Conservation (phyloP, 1,140 invertebrate genomes). For the Psilanteris sp. region DNA sequence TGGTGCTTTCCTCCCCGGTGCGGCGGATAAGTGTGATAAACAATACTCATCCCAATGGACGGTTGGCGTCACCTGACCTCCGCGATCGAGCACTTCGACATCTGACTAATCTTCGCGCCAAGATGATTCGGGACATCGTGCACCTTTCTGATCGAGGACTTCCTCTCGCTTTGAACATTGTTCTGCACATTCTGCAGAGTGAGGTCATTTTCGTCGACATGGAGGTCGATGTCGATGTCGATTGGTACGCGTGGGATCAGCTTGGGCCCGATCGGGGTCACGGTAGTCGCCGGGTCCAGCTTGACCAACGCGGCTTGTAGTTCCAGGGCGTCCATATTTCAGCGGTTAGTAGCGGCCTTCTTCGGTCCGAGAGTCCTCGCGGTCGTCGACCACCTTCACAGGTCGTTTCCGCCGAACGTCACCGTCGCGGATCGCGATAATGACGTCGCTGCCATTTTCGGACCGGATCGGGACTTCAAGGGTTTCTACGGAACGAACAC, state of each 20-base stretch:
- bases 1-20: constrained; percentile 75
- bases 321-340: constrained; percentile 75
- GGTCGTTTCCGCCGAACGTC: constrained; percentile 34
- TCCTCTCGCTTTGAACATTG: constrained; percentile 47
- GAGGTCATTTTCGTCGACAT: constrained; percentile 70
- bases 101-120: constrained; percentile 35
- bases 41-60: constrained; percentile 74
- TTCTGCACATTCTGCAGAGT: constrained; percentile 65
- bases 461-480: constrained; percentile 38
- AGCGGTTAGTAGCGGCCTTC: constrained; percentile 20
- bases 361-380: constrained; percentile 14
- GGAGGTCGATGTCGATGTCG: constrained; percentile 67
- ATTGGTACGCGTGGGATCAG: constrained; percentile 68
- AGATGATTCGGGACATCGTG: constrained; percentile 48
- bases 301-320: constrained; percentile 77
- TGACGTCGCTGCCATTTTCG: constrained; percentile 52
- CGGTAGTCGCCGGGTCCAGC: constrained; percentile 77
- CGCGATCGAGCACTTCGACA: constrained; percentile 70
- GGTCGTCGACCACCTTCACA: constrained; percentile 54
- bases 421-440: constrained; percentile 43
- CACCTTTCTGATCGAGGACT: constrained; percentile 12
- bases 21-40: constrained; percentile 78
- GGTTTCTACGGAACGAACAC: constrained; percentile 41
- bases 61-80: constrained; percentile 79
- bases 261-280: constrained; percentile 75